Conservation (phyloP, 2,113 vertebrate genomes). For the Chaetops frenatus region DNA sequence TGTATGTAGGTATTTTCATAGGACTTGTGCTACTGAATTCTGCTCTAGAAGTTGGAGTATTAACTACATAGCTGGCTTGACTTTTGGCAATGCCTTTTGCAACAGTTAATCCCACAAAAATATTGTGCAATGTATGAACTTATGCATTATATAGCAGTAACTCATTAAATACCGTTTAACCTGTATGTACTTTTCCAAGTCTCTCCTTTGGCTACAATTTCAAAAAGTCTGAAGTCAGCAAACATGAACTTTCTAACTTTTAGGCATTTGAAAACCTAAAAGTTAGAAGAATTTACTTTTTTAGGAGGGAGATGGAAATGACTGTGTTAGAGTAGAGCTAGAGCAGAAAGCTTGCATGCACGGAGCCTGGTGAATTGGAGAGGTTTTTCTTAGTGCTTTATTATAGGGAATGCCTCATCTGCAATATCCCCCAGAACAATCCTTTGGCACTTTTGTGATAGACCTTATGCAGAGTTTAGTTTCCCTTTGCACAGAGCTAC, state of each 20-base stretch:
- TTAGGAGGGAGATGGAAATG: background rate
- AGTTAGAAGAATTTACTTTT: background rate
- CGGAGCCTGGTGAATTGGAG: background rate
- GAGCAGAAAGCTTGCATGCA: background rate
- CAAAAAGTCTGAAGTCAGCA: background rate
- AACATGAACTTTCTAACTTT: background rate
- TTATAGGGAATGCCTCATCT: background rate
- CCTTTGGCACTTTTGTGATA: background rate
- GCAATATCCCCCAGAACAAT: background rate
- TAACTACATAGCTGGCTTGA: background rate
- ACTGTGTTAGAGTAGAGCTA: background rate
- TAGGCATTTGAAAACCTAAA: background rate
- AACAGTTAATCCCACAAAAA: background rate
- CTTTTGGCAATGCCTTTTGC: background rate
- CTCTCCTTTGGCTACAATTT: background rate
- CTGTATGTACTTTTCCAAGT: background rate
- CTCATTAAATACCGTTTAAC: background rate
- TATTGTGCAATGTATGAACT: background rate
- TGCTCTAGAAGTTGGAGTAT: background rate
- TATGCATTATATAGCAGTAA: background rate
- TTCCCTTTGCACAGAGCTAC: background rate
- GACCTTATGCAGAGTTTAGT: background rate
- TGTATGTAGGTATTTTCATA: background rate
- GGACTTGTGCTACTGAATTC: background rate
- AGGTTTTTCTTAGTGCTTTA: background rate